Percentiles rank a stretch among this genome's conserved stretches.
Conservation (phyloP, 2,888 invertebrate species). For the Melieria picta region DNA sequence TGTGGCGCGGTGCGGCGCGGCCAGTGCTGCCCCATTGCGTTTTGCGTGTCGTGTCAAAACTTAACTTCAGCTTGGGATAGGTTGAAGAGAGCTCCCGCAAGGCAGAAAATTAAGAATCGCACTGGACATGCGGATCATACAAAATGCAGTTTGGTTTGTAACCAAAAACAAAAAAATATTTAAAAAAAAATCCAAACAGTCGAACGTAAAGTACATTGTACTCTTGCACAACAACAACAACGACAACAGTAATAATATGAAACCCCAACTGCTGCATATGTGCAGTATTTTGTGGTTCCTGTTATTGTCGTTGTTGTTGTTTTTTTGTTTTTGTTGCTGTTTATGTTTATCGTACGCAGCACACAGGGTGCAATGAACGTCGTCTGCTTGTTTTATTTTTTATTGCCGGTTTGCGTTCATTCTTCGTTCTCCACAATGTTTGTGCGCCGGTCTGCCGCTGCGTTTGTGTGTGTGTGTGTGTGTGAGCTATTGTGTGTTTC, state of each 20-base stretch:
- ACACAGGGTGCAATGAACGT: constrained; percentile 45
- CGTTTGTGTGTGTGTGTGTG: background rate
- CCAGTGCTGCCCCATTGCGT: constrained; percentile 44
- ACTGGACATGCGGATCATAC: background rate
- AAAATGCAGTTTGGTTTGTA: background rate
- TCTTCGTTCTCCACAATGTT: too few relatives aligned
- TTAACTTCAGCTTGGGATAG: constrained; percentile 62
- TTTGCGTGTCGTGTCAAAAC: constrained; percentile 62
- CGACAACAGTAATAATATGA: constrained; percentile 43
- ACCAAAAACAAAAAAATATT: background rate
- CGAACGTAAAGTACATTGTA: constrained; percentile 4
- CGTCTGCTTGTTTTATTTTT: background rate
- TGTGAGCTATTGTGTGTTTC: background rate
- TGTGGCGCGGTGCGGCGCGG: constrained; percentile 18
- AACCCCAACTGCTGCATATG: constrained; percentile 39
- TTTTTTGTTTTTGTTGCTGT: constrained; percentile 11
- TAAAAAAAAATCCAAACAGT: constrained; percentile 16
- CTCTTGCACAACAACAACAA: constrained; percentile 33
- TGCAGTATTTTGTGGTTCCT: constrained; percentile 30
- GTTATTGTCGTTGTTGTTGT: constrained; percentile 27
- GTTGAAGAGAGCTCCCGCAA: constrained; percentile 62
- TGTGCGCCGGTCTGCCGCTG: background rate
- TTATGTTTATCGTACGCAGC: constrained; percentile 3
- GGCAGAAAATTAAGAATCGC: constrained; percentile 39
- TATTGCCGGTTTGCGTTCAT: background rate